A percentile compares a stretch with the other conserved stretches of the same genome.
Conservation (phyloP, 2,888 invertebrate species). For the Melieria crassipennis region DNA sequence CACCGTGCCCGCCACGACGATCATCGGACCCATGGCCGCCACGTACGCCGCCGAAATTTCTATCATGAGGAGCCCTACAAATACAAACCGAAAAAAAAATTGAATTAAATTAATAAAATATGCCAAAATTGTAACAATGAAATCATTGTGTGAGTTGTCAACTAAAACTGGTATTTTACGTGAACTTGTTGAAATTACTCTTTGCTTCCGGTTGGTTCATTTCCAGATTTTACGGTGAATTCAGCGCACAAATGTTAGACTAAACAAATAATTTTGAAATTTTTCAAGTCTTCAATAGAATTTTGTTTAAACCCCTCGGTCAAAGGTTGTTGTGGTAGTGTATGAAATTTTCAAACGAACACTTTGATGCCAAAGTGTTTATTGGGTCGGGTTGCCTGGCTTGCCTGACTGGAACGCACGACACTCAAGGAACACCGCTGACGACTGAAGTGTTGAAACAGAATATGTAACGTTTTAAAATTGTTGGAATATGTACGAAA, state of each 20-base stretch:
- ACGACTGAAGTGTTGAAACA: no score
- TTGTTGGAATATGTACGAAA: no score
- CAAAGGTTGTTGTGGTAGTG: no score
- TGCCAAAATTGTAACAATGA: background rate
- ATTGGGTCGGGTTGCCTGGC: no score
- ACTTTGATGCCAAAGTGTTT: no score
- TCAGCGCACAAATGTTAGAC: background rate
- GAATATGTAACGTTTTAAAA: no score
- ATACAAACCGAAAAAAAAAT: constrained; percentile 16
- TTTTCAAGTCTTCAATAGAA: constrained; percentile 1
- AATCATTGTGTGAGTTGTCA: background rate
- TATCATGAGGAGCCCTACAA: constrained; percentile 63
- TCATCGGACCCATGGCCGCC: constrained; percentile 74
- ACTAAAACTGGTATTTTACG: background rate
- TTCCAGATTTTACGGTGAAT: background rate
- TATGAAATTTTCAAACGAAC: no score
- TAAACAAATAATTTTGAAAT: constrained; percentile 19
- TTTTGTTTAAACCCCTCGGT: no score
- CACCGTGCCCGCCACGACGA: constrained; percentile 89
- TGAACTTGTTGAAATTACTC: background rate
- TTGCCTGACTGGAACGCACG: no score
- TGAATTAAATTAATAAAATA: background rate
- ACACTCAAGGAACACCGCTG: no score
- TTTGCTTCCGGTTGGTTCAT: constrained; percentile 11
- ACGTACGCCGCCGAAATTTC: constrained; percentile 54